Evolutionary conservation across 2,888 invertebrate genomes (phyloP).

Genomic region (Eupithecia insigniata): DNA sequence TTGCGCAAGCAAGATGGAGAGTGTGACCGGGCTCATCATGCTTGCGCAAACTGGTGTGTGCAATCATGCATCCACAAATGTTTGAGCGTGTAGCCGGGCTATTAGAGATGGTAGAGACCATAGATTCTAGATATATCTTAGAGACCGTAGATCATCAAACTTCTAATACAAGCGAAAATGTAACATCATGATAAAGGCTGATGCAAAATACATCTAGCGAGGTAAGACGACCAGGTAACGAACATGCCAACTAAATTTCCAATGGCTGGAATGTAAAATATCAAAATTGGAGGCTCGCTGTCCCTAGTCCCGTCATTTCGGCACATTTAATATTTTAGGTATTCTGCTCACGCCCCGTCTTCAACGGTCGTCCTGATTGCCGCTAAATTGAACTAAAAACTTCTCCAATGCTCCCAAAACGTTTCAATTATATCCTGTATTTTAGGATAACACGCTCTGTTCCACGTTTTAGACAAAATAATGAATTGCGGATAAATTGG

Average conservation of each 20-base stretch:
- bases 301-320: constrained; percentile 68
- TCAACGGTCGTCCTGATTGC: constrained; percentile 84
- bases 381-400: constrained; percentile 85
- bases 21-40: too few species aligned
- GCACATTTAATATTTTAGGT: constrained; percentile 80
- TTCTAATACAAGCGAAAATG: not conserved
- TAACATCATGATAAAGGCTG: not conserved
- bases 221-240: not conserved
- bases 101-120: too few species aligned
- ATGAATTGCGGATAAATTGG: constrained; percentile 34
- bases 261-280: constrained; percentile 58
- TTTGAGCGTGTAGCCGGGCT: too few species aligned
- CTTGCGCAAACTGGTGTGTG: too few species aligned
- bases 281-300: constrained; percentile 70
- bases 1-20: too few species aligned
- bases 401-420: constrained; percentile 81
- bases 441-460: constrained; percentile 55
- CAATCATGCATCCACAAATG: too few species aligned
- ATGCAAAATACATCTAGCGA: not conserved
- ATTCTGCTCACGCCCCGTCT: constrained; percentile 81
- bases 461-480: constrained; percentile 32
- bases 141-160: not conserved
- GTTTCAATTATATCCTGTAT: constrained; percentile 77
- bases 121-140: too few species aligned
- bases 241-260: constrained; percentile 23